Conservation (phyloP, 2,797 vertebrate genomes). For the Hydrophis major region DNA sequence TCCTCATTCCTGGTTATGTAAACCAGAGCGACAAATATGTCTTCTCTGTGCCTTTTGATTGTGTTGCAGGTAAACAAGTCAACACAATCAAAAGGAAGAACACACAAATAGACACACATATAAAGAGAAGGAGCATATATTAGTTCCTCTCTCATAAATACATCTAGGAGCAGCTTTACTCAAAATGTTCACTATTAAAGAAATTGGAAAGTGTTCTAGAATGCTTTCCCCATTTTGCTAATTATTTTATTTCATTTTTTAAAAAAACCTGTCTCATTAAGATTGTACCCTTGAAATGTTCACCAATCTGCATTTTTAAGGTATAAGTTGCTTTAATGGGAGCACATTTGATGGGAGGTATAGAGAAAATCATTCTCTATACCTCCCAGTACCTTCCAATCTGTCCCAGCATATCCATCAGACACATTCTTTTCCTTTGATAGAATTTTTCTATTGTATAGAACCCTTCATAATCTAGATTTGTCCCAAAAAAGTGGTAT, state of each 20-base stretch:
- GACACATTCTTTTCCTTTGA: background rate
- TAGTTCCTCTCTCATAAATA: background rate
- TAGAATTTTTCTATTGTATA: background rate
- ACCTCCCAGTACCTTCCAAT: background rate
- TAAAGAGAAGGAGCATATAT: background rate
- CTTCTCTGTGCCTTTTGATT: background rate
- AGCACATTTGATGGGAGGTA: background rate
- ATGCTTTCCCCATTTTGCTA: background rate
- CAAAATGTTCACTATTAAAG: background rate
- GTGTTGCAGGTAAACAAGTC: background rate
- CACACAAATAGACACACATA: background rate
- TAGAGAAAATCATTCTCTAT: background rate
- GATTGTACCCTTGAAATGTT: background rate
- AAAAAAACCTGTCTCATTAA: background rate
- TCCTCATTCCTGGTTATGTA: background rate
- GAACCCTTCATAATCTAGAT: background rate
- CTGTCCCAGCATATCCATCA: background rate
- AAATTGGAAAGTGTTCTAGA: background rate
- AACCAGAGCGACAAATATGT: background rate
- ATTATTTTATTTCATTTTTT: background rate
- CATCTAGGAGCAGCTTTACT: background rate
- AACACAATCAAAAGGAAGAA: background rate
- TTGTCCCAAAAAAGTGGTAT: background rate
- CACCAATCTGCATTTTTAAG: background rate
- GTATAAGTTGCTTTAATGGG: background rate